These are phyloP conservation scores for Bostrychus sinensis DNA, from an alignment of 2,113 vertebrate genomes.

Conservation along the genomic window DNA sequence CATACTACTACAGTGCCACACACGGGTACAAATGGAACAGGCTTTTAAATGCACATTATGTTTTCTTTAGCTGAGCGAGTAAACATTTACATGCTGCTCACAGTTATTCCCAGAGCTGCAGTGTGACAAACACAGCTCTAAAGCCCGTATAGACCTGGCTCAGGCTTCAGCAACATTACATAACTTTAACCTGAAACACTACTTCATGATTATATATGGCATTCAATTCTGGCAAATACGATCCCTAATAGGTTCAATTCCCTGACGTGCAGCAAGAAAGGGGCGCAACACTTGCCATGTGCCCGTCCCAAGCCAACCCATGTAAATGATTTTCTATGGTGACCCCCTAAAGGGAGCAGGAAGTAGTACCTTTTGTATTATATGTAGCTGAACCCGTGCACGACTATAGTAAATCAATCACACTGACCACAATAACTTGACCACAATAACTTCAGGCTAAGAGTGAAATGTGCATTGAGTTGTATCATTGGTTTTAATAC, in stretches of 20 bases:
- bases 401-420: neutral
- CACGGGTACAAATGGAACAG: neutral
- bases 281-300: too few species aligned
- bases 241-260: too few species aligned
- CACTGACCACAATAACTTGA: neutral
- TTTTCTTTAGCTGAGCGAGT: slow-evolving; percentile 32
- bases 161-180: slow-evolving; percentile 24
- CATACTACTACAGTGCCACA: too few species aligned
- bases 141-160: slow-evolving; percentile 36
- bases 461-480: neutral
- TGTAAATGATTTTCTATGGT: too few species aligned
- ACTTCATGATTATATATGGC: too few species aligned
- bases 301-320: too few species aligned
- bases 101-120: slow-evolving; percentile 35
- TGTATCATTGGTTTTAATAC: too few species aligned
- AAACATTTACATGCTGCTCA: slow-evolving; percentile 47
- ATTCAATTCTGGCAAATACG: too few species aligned
- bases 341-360: too few species aligned
- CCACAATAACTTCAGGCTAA: slow-evolving; percentile 3
- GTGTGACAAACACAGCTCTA: slow-evolving; percentile 19
- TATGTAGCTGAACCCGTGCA: neutral
- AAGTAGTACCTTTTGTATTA: neutral
- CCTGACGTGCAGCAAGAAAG: too few species aligned
- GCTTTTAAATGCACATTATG: slow-evolving; percentile 13
- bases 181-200: slow-evolving; percentile 18